These are phyloP conservation scores for Scophthalmus maximus DNA, from an alignment of 2,113 vertebrate species.

Conservation along the genomic window DNA sequence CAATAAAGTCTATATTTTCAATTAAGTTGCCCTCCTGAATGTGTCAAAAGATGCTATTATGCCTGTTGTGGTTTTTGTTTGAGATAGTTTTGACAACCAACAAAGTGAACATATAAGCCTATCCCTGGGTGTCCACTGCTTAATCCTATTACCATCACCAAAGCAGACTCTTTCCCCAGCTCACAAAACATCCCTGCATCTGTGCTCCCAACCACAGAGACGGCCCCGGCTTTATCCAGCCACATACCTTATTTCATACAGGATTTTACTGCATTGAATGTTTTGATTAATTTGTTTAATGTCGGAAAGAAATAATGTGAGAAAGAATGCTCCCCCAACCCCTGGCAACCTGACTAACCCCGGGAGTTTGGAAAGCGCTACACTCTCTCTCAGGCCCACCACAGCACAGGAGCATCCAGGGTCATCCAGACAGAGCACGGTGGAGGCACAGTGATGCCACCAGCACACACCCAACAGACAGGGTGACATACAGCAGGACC, in stretches of 20 bases:
- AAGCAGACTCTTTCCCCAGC: conserved; percentile 71
- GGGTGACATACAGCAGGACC: not conserved
- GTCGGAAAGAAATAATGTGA: conserved; percentile 67
- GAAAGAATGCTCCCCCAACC: conserved; percentile 49
- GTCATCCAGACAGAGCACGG: conserved; percentile 52
- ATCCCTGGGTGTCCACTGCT: conserved; percentile 76
- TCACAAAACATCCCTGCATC: conserved; percentile 74
- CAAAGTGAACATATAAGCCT: conserved; percentile 75
- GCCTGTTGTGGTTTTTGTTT: conserved; percentile 60
- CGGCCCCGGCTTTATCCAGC: conserved; percentile 56
- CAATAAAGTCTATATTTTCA: conserved; percentile 88
- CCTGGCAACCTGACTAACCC: conserved; percentile 70
- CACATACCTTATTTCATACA: conserved; percentile 73
- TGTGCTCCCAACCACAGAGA: conserved; percentile 66
- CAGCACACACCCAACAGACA: conserved; percentile 14
- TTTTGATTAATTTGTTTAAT: conserved; percentile 78
- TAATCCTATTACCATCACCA: conserved; percentile 79
- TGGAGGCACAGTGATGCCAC: conserved; percentile 25
- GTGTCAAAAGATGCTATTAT: conserved; percentile 62
- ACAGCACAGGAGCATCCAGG: conserved; percentile 50
- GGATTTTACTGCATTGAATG: conserved; percentile 63
- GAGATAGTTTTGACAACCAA: conserved; percentile 69
- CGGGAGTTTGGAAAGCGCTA: conserved; percentile 67
- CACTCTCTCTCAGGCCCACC: conserved; percentile 48
- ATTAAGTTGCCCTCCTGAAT: conserved; percentile 67